Percentiles rank a stretch among this genome's conserved stretches.
Conservation (phyloP, 1,140 invertebrate genomes). For the Papilio dardanus region DNA sequence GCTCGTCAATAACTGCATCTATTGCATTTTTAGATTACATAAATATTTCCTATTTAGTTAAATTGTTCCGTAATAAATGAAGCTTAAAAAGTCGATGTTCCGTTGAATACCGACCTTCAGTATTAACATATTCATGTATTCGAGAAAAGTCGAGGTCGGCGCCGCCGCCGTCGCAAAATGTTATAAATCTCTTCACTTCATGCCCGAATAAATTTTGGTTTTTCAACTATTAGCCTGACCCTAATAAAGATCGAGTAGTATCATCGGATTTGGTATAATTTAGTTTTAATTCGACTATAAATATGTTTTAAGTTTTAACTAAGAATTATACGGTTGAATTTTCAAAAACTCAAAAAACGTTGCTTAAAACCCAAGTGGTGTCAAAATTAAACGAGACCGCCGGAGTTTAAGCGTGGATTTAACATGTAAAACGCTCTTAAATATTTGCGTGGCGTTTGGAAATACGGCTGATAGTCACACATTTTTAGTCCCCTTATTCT, state of each 20-base stretch:
- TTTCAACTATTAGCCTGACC: constrained; percentile 16
- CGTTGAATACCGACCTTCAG: background rate
- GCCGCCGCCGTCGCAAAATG: background rate
- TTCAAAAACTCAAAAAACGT: too few relatives aligned
- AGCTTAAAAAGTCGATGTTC: background rate
- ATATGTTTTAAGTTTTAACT: background rate
- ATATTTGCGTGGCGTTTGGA: too few relatives aligned
- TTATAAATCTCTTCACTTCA: constrained; percentile 4
- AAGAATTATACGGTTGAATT: too few relatives aligned
- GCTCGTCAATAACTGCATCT: too few relatives aligned
- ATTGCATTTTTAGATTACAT: background rate
- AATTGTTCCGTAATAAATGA: background rate
- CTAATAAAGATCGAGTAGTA: background rate
- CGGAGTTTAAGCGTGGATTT: too few relatives aligned
- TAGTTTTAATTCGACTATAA: background rate
- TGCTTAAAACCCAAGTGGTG: too few relatives aligned
- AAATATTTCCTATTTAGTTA: background rate
- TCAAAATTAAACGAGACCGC: too few relatives aligned
- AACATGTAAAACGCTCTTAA: too few relatives aligned
- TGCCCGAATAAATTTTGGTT: constrained; percentile 22
- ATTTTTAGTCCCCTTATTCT: too few relatives aligned
- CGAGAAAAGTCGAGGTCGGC: constrained; percentile 2
- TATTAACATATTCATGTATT: constrained; percentile 16
- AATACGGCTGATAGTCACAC: too few relatives aligned
- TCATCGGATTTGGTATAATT: background rate